Conservation (phyloP, 2,888 invertebrate species). For the Diaphora mendica region DNA sequence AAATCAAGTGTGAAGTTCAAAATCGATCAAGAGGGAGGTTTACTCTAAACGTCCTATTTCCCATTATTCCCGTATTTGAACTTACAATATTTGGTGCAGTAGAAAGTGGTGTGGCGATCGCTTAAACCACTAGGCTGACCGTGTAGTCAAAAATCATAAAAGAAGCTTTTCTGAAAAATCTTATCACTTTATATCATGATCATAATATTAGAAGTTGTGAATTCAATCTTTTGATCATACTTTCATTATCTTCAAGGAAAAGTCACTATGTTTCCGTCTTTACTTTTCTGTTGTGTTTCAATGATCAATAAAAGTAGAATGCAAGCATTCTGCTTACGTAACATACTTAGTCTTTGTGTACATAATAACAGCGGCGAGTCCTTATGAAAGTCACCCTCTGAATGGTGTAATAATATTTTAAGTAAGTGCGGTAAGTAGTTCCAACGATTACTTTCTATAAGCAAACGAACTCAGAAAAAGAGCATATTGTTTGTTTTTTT, state of each 20-base stretch:
- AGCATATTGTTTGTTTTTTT: background rate
- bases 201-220: slow-evolving; percentile 41
- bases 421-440: background rate
- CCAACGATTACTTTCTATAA: background rate
- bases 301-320: background rate
- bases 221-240: background rate
- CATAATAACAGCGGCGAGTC: too few relatives aligned
- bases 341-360: background rate
- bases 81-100: too few relatives aligned
- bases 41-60: too few relatives aligned
- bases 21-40: background rate
- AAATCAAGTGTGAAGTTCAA: background rate
- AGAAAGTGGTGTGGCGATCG: too few relatives aligned
- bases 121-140: too few relatives aligned
- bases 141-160: slow-evolving; percentile 31
- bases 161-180: slow-evolving; percentile 28
- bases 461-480: background rate
- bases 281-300: background rate
- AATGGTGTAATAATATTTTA: too few relatives aligned
- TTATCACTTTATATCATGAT: slow-evolving; percentile 37
- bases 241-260: too few relatives aligned
- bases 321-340: background rate
- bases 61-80: too few relatives aligned
- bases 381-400: too few relatives aligned
- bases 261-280: too few relatives aligned